phyloP scores from a whole-genome alignment of 37 sponge, comb jelly and placozoan species.

The Mnemiopsis leidyi region DNA sequence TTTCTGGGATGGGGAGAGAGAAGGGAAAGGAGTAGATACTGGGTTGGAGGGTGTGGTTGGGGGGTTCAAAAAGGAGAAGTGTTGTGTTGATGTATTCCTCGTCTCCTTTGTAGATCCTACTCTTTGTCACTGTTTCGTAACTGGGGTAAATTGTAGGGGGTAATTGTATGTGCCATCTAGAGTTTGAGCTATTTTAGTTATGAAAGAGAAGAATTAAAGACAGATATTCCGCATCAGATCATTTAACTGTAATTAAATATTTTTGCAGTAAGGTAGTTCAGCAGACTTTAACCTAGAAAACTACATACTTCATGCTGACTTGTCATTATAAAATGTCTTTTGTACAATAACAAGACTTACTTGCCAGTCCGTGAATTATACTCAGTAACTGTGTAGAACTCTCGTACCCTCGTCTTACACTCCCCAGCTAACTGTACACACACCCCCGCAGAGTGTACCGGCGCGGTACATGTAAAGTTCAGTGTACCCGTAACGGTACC shows the following conservation, averaged over 20 bases:
- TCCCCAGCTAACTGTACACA: conserved; percentile 17
- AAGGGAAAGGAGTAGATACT: conserved; percentile 38
- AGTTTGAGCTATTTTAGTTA: too few species aligned
- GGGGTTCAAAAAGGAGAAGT: neutral
- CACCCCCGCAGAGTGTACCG: neutral
- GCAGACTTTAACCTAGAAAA: too few species aligned
- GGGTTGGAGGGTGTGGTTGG: neutral
- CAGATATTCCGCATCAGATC: too few species aligned
- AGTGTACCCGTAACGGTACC: neutral
- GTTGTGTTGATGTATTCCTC: conserved; percentile 45
- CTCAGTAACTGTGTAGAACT: neutral
- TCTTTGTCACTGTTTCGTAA: neutral
- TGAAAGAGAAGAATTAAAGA: too few species aligned
- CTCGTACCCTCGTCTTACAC: conserved; percentile 34
- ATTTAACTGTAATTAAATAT: too few species aligned
- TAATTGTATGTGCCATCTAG: too few species aligned
- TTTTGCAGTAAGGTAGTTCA: too few species aligned
- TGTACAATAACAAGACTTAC: too few species aligned
- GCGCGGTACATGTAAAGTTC: conserved; percentile 10
- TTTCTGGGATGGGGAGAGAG: neutral
- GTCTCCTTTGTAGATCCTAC: neutral
- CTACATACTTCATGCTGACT: too few species aligned
- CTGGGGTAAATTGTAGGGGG: too few species aligned
- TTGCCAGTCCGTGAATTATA: neutral
- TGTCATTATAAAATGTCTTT: too few species aligned